Base-by-base conservation (phyloP, 2,113 vertebrate genomes). In the Brienomyrus brachyistius region DNA sequence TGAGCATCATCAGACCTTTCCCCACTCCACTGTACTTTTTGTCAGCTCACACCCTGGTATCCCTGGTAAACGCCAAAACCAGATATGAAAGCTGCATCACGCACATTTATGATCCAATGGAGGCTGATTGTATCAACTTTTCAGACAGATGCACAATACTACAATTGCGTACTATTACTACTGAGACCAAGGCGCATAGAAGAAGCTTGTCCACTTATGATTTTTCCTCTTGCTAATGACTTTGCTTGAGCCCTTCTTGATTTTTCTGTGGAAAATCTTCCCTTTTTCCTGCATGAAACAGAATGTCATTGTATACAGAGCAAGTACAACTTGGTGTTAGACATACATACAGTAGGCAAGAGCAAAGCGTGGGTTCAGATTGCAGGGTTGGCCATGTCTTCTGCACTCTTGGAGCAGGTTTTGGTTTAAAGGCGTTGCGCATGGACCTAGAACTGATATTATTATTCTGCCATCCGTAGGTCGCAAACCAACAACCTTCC, bases 1-100 rank as follows among this genome's bases (percentile, higher is more conserved):
- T 98, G 93, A 91, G 96, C 87, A 8, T 21, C 3, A 4, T 2
- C 31, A 40, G 23, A 2, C 70, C 82, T 40, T 31, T 70, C 45
- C 40, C 31, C 35, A 2, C 11, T 45, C 21, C 8, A 40, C n/a
- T 31, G 19, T 56, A 23, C 17, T 48, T 31, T 13, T 40, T 17
- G 70, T 40, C 5, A 31, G 9, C 17, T 54, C 10, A 31, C 31
- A n/a, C 21, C 15, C 27, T 52, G 74, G 6, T 11, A 19, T 45
- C 70, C 17, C 1, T 19, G 50, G 48, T 17, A 51, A 89, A 54
- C 21, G 3, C 45, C n/a, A 45, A 8, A 80, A 19, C 70, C 70
- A 40, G 31, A 77, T 5, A 17, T 40, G 11, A 77, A 40, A 74
- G 4, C 31, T 80, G 1, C 74, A 80, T 17, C 35, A 80, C 2